Evolutionary conservation across 2,797 vertebrate species (phyloP).

Genomic region (Pseudochromis fuscus): DNA sequence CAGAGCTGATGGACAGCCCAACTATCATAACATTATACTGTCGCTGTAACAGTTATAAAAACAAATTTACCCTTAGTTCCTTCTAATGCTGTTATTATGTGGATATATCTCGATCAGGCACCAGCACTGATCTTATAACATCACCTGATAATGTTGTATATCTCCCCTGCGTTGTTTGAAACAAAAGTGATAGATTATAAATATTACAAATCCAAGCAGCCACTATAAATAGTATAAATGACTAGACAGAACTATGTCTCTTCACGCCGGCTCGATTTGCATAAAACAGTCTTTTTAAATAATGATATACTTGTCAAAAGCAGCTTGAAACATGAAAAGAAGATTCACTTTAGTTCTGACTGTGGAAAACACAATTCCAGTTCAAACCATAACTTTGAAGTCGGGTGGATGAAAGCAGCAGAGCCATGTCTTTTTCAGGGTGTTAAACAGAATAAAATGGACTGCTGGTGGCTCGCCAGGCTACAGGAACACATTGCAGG

Average conservation of each 20-base stretch:
- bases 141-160: no score
- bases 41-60: conserved; percentile 45
- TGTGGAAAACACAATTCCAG: conserved; percentile 20
- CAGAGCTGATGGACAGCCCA: conserved; percentile 35
- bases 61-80: conserved; percentile 40
- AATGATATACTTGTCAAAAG: conserved; percentile 42
- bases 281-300: conserved; percentile 62
- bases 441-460: conserved; percentile 30
- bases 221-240: conserved; percentile 50
- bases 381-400: conserved; percentile 36
- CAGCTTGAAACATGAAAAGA: conserved; percentile 35
- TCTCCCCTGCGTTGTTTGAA: no score
- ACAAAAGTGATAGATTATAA: conserved; percentile 58
- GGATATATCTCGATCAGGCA: conserved; percentile 22
- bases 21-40: conserved; percentile 19
- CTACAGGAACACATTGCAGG: conserved; percentile 21
- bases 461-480: conserved; percentile 31
- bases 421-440: conserved; percentile 20
- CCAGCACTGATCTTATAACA: conserved; percentile 25
- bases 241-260: conserved; percentile 32
- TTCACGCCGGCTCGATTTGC: conserved; percentile 57
- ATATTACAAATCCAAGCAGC: conserved; percentile 46
- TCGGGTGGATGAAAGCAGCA: not conserved
- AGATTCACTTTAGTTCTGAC: conserved; percentile 37
- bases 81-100: conserved; percentile 41